phyloP scores from a whole-genome alignment of 2,888 invertebrate genomes.

The Euzophera pinguis region DNA sequence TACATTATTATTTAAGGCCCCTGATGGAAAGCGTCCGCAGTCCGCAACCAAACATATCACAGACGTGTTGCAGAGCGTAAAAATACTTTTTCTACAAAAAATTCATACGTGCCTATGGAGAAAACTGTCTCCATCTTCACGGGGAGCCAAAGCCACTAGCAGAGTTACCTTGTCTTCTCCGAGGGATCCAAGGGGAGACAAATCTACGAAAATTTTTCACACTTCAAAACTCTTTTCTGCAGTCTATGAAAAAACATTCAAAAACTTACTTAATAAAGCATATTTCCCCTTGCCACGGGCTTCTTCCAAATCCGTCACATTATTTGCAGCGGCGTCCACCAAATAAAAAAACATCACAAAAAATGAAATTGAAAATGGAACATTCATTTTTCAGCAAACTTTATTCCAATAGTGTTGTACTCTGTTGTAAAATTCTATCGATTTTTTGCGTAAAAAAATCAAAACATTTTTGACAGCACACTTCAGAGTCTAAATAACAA shows the following conservation, averaged over 20 bases:
- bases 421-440: background rate
- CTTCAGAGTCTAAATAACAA: slow-evolving; percentile 1
- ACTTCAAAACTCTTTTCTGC: no score
- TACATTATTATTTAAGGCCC: no score
- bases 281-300: slow-evolving; percentile 61
- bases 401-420: background rate
- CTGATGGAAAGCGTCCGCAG: no score
- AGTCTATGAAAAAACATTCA: background rate
- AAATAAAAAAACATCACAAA: slow-evolving; percentile 18
- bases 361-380: slow-evolving; percentile 20
- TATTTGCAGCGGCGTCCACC: slow-evolving; percentile 27
- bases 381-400: slow-evolving; percentile 20
- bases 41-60: no score
- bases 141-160: no score
- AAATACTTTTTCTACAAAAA: no score
- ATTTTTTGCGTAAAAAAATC: background rate
- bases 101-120: no score
- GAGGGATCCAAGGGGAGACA: no score
- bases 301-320: slow-evolving; percentile 35
- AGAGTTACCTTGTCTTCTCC: no score
- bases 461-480: background rate
- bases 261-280: slow-evolving; percentile 61
- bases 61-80: no score
- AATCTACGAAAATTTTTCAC: no score
- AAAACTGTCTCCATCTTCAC: no score